phyloP scores from a whole-genome alignment of 2,113 vertebrate species.

The Microcebus murinus region DNA sequence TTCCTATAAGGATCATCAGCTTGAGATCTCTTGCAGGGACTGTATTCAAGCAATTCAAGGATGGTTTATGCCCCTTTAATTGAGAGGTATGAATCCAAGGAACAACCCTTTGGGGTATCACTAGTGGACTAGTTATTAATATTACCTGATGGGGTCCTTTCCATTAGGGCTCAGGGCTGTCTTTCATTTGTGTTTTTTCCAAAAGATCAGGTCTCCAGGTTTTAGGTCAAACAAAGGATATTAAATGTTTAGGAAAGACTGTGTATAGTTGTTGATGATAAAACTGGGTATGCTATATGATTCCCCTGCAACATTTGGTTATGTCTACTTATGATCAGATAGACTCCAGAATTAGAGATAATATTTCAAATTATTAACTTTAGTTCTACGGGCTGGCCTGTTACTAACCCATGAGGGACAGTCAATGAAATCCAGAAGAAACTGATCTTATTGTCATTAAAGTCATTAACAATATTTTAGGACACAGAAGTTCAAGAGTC shows the following conservation, averaged over 20 bases:
- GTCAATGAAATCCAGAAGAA: not conserved
- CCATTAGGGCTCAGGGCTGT: not conserved
- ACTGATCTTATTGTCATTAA: not conserved
- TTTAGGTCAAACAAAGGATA: not conserved
- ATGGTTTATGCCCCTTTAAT: not conserved
- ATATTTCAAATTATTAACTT: not conserved
- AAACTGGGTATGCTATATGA: not conserved
- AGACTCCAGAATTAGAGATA: not conserved
- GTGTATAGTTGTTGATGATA: not conserved
- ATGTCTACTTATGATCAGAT: not conserved
- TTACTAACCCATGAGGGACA: not conserved
- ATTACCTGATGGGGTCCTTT: not conserved
- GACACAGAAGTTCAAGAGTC: not conserved
- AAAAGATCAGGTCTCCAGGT: not conserved
- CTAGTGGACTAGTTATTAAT: not conserved
- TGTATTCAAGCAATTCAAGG: not conserved
- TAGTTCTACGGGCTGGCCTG: not conserved
- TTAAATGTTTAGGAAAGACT: not conserved
- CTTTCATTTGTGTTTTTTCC: not conserved
- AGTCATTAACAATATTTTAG: not conserved
- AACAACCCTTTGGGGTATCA: not conserved
- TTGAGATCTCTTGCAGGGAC: not conserved
- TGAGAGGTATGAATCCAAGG: not conserved
- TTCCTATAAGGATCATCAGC: not conserved
- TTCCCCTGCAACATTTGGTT: not conserved